phyloP scores from a whole-genome alignment of 2,113 vertebrate species.

The Onychostruthus taczanowskii region DNA sequence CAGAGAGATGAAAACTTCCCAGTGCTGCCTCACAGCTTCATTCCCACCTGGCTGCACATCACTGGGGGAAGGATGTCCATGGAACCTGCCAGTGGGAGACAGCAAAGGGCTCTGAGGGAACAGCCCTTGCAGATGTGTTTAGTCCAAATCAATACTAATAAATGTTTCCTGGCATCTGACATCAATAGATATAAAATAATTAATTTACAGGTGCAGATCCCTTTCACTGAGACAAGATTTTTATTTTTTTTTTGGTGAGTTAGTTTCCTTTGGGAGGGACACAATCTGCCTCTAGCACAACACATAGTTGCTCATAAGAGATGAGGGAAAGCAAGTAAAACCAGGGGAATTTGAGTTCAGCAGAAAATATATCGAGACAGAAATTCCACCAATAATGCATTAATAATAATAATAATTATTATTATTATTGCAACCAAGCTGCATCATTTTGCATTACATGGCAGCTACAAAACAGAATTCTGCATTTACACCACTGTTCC shows the following conservation, averaged over 20 bases:
- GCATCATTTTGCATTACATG: background rate
- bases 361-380: background rate
- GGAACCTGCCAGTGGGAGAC: background rate
- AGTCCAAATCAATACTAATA: background rate
- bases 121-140: background rate
- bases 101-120: background rate
- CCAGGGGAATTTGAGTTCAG: background rate
- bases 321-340: background rate
- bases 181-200: background rate
- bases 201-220: background rate
- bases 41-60: background rate
- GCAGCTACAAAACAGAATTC: background rate
- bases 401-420: background rate
- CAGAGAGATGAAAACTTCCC: background rate
- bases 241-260: background rate
- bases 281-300: background rate
- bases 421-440: background rate
- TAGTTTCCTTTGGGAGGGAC: background rate
- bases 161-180: background rate
- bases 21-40: background rate
- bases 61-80: background rate
- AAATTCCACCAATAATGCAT: background rate
- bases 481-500: too few relatives aligned
- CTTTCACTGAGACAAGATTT: background rate
- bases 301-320: fast-evolving